Percentiles rank a stretch among this genome's conserved stretches.
Conservation (phyloP, 2,888 invertebrate species). For the Dicranocentrus wangi region DNA sequence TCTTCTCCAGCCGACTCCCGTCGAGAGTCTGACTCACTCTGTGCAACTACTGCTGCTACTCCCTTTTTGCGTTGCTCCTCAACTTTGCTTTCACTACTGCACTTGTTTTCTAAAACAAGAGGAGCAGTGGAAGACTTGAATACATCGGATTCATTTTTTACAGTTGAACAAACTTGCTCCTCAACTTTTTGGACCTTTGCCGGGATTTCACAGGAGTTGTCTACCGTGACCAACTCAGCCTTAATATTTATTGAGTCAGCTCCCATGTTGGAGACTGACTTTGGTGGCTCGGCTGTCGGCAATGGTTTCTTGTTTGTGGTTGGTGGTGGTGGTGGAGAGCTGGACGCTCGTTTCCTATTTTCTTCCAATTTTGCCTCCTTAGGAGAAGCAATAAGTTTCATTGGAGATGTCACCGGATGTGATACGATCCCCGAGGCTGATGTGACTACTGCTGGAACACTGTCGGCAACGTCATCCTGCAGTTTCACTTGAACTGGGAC, state of each 20-base stretch:
- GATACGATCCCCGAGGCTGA: background rate
- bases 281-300: background rate
- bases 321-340: conserved; percentile 17
- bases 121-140: background rate
- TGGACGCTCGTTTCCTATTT: conserved; percentile 30
- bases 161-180: conserved; percentile 40
- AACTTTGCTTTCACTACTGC: conserved; percentile 29
- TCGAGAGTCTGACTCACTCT: conserved; percentile 59
- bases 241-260: conserved; percentile 28
- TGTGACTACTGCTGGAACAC: conserved; percentile 16
- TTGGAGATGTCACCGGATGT: conserved; percentile 12
- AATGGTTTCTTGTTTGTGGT: background rate
- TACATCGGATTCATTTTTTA: conserved; percentile 46
- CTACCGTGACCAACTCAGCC: conserved; percentile 21
- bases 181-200: conserved; percentile 60
- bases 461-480: conserved; percentile 43
- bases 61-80: conserved; percentile 18
- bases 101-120: conserved; percentile 35
- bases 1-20: conserved; percentile 46
- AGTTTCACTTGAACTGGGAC: conserved; percentile 68
- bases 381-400: conserved; percentile 25
- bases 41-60: background rate
- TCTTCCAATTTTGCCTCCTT: conserved; percentile 40
- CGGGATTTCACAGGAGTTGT: conserved; percentile 43
- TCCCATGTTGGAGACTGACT: conserved; percentile 6